Base-by-base conservation (phyloP, 2,113 vertebrate genomes). In the Alaudala cheleensis region DNA sequence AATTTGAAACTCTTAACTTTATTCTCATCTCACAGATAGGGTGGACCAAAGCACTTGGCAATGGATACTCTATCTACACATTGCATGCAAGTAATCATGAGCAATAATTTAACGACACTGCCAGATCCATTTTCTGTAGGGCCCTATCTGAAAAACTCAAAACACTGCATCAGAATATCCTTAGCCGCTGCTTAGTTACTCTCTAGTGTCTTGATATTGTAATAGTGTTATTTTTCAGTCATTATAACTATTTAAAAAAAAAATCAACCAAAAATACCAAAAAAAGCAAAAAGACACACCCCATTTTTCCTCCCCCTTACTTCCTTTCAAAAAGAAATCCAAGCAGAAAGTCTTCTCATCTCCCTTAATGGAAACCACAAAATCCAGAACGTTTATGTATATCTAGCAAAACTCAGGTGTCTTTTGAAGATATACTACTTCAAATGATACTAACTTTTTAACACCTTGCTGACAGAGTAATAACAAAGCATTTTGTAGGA, bases 351-450 rank as follows among this genome's bases (percentile, higher is more conserved):
- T 34, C 47, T 72, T 81, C 19, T n/a, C 14, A 57, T 29, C 11
- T 29, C 9, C 53, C 29, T 80, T 64, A 62, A 83, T 5, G 19
- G 40, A 76, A 92, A 64, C 5, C 67, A 77, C 16, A 34, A 78
- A 82, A 83, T 54, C 7, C 53, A 80, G 58, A 91, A 83, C 2
- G 0, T 4, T 24, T 64, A 65, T 0, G 0, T 29, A 0, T 16
- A 65, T 21, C 24, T 47, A 83, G 57, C 8, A 72, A 57, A 93
- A 92, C 39, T 11, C 28, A 64, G 22, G 9, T 33, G 9, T 42
- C 40, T 76, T 85, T 66, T 56, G 28, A 79, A 54, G 19, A 76
- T 20, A 58, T 79, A 11, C 21, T 34, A 21, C 26, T 88, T 82
- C 6, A 40, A 72, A 77, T 31, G 3, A 79, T 8, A 45, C 9